Evolutionary conservation across 2,888 invertebrate species (phyloP).

Genomic region (Lamellibrachia columna): DNA sequence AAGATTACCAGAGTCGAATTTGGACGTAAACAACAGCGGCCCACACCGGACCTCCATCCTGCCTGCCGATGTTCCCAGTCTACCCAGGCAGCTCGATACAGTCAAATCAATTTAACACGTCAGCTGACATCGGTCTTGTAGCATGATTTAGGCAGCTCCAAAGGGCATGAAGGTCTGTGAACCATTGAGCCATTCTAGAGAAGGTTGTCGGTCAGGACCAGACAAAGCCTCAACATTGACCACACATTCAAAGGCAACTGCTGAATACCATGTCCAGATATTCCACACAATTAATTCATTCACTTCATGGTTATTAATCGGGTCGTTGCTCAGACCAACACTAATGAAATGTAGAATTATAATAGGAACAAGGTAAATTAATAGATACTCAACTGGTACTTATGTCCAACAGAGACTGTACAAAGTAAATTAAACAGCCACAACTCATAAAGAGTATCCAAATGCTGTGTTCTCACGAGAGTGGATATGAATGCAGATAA

Average conservation of each 20-base stretch:
- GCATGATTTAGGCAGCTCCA: not conserved
- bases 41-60: slow-evolving; percentile 67
- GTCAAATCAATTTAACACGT: not conserved
- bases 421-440: not conserved
- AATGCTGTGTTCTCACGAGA: not conserved
- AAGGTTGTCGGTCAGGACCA: not conserved
- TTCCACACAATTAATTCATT: not conserved
- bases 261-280: not conserved
- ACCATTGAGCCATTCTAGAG: not conserved
- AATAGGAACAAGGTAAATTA: slow-evolving; percentile 6
- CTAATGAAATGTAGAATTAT: slow-evolving; percentile 6
- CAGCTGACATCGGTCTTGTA: not conserved
- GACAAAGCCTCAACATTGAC: not conserved
- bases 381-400: not conserved
- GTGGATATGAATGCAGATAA: not conserved
- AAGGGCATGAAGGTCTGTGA: not conserved
- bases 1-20: slow-evolving; percentile 91
- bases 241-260: not conserved
- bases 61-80: not conserved
- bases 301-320: not conserved
- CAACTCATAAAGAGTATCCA: not conserved
- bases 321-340: not conserved
- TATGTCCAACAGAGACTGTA: not conserved
- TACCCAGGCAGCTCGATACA: not conserved
- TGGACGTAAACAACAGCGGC: slow-evolving; percentile 83